Percentiles rank a stretch among this genome's conserved stretches.
These are phyloP conservation scores for Eupithecia inturbata DNA, from an alignment of 2,888 invertebrate species.

Conservation along the genomic window DNA sequence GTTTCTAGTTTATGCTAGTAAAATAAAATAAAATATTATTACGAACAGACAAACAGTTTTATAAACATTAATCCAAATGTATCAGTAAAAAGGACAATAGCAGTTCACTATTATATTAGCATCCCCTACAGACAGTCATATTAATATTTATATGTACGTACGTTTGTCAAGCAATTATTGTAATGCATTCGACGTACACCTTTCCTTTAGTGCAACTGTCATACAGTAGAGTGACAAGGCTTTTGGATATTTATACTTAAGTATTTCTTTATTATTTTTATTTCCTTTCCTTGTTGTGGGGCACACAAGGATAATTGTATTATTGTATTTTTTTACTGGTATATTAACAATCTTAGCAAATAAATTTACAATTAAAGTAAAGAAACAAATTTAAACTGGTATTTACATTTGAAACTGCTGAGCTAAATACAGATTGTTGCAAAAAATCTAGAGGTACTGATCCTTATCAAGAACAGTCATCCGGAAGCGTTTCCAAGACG, in stretches of 20 bases:
- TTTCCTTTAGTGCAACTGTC: constrained; percentile 38
- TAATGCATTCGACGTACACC: constrained; percentile 44
- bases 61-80: constrained; percentile 1
- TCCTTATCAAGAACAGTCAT: background rate
- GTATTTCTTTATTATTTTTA: background rate
- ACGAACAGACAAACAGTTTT: background rate
- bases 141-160: constrained; percentile 45
- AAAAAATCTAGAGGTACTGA: background rate
- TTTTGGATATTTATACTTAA: background rate
- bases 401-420: background rate
- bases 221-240: constrained; percentile 40
- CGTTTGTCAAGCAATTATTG: constrained; percentile 63
- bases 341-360: background rate
- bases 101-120: constrained; percentile 13
- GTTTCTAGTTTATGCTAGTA: background rate
- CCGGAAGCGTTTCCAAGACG: background rate
- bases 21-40: constrained; percentile 2
- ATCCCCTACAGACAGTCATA: constrained; percentile 20
- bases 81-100: constrained; percentile 13
- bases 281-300: background rate
- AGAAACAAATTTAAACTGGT: background rate
- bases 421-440: background rate
- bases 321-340: background rate
- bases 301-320: background rate
- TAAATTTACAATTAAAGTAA: background rate